phyloP scores from a whole-genome alignment of 35 echinoderm and acorn worm genomes.

The Heliocidaris tuberculata region DNA sequence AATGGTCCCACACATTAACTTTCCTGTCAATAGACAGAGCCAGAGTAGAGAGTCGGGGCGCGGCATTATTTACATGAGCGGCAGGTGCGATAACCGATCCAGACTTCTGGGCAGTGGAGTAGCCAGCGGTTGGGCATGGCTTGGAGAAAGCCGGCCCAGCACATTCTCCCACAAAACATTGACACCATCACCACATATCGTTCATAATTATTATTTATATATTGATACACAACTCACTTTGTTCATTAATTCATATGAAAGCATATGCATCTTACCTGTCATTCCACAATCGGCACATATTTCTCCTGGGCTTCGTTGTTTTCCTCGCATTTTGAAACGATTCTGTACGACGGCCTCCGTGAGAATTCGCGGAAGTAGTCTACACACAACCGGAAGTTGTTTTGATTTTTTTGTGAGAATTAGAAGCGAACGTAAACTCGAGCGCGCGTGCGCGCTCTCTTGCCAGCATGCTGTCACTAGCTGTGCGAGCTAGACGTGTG shows the following conservation, averaged over 20 bases:
- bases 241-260: neutral
- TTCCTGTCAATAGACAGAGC: too few relatives aligned
- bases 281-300: conserved; percentile 72
- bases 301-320: conserved; percentile 63
- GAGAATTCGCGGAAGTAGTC: neutral
- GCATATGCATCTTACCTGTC: conserved; percentile 29
- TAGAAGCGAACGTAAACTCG: too few relatives aligned
- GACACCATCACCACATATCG: neutral
- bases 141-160: neutral
- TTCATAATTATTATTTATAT: neutral
- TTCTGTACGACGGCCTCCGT: neutral
- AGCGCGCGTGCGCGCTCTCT: too few relatives aligned
- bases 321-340: conserved; percentile 56
- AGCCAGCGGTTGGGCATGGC: neutral
- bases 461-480: too few relatives aligned
- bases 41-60: too few relatives aligned
- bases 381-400: conserved; percentile 14
- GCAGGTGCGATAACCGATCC: neutral
- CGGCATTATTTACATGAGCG: neutral
- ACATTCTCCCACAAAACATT: neutral
- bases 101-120: neutral
- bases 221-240: neutral
- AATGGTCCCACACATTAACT: too few relatives aligned
- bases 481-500: too few relatives aligned
- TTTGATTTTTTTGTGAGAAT: neutral